phyloP scores from a whole-genome alignment of 2,888 invertebrate species.

The Campoplex nolae region DNA sequence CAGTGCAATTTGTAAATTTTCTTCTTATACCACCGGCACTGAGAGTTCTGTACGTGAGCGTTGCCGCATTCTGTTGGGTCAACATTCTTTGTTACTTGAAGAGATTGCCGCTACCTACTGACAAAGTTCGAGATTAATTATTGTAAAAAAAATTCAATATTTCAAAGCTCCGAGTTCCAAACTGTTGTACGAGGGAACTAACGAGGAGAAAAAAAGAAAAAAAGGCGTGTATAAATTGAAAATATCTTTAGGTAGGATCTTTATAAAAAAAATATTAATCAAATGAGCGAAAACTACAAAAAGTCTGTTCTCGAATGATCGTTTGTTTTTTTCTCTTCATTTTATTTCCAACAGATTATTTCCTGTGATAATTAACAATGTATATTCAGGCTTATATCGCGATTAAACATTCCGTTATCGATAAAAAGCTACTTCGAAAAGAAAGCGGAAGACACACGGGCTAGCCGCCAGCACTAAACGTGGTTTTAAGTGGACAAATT shows the following conservation, averaged over 20 bases:
- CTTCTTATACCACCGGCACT: conserved; percentile 89
- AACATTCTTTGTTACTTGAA: conserved; percentile 94
- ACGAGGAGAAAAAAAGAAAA: not conserved
- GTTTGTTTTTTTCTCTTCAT: not conserved
- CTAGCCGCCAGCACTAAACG: no score
- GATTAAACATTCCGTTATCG: conserved; percentile 43
- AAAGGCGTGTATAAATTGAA: conserved; percentile 32
- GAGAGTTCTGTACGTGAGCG: conserved; percentile 92
- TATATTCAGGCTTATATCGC: conserved; percentile 54
- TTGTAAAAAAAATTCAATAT: conserved; percentile 4
- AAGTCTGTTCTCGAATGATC: conserved; percentile 16
- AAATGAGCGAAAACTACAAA: conserved; percentile 53
- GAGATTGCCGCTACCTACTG: conserved; percentile 69
- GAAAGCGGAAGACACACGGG: not conserved
- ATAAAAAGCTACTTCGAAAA: conserved; percentile 57
- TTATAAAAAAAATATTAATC: conserved; percentile 13
- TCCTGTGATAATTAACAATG: conserved; percentile 62
- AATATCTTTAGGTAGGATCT: conserved; percentile 33
- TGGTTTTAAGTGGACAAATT: no score
- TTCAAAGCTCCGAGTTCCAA: not conserved
- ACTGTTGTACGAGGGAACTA: conserved; percentile 1
- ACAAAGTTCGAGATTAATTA: conserved; percentile 28
- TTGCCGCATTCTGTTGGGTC: conserved; percentile 93
- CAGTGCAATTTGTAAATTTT: conserved; percentile 93
- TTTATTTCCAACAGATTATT: conserved; percentile 63